Percentiles rank a stretch among this genome's conserved stretches.
These are phyloP conservation scores for Danio rerio DNA, from an alignment of 2,113 vertebrate species.

Conservation along the genomic window DNA sequence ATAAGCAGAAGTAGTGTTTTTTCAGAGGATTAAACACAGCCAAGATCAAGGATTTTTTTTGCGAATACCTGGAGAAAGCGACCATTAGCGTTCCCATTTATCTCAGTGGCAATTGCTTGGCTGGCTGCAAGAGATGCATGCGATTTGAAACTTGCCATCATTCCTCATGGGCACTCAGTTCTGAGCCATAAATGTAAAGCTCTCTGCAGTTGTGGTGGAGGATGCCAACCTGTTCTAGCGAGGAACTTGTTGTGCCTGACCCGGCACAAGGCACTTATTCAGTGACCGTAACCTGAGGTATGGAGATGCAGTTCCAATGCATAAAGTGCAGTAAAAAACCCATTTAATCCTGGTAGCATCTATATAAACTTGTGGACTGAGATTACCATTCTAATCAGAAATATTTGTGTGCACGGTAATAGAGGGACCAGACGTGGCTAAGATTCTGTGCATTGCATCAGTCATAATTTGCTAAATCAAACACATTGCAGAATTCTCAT, in stretches of 20 bases:
- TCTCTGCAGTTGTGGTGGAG: too few species aligned
- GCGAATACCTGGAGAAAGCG: conserved; percentile 1
- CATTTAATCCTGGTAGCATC: too few species aligned
- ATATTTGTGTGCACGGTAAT: not conserved
- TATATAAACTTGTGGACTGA: not conserved
- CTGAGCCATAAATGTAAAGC: not conserved
- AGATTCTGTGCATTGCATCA: not conserved
- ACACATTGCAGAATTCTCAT: not conserved
- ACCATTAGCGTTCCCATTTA: conserved; percentile 5
- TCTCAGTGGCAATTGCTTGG: conserved; percentile 1
- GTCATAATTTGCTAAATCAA: not conserved
- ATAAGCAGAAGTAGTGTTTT: not conserved
- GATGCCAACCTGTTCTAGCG: too few species aligned
- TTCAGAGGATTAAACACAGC: conserved; percentile 13
- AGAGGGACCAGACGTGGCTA: not conserved
- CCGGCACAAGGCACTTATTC: not conserved
- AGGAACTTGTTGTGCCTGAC: too few species aligned
- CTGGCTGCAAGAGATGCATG: not conserved
- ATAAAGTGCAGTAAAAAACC: too few species aligned
- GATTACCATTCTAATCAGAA: not conserved
- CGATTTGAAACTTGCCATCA: not conserved
- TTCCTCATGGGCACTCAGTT: not conserved
- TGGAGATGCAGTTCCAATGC: not conserved
- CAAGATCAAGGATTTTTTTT: conserved; percentile 18
- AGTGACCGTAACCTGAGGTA: not conserved